Conservation (phyloP, 2,888 invertebrate species). For the Pyrocoelia pectoralis region DNA sequence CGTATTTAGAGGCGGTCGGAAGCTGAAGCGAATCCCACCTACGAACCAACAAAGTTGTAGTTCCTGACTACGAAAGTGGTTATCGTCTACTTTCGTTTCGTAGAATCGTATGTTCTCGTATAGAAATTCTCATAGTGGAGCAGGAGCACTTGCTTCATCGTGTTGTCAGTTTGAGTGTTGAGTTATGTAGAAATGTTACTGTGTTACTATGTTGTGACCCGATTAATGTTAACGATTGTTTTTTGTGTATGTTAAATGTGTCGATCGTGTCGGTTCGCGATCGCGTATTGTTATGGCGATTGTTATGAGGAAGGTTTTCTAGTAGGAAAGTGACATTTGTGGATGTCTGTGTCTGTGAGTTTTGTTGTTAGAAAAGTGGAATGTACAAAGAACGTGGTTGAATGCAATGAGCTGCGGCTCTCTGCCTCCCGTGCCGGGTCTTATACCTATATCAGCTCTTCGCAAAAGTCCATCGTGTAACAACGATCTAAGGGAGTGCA, state of each 20-base stretch:
- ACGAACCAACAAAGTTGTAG: conserved; percentile 52
- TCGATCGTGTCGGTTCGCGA: conserved; percentile 5
- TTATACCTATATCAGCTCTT: conserved; percentile 58
- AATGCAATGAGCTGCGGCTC: conserved; percentile 56
- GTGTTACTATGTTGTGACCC: conserved; percentile 39
- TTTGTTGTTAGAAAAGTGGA: conserved; percentile 14
- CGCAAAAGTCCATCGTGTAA: conserved; percentile 48
- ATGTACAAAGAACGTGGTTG: conserved; percentile 41
- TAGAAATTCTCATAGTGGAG: conserved; percentile 53
- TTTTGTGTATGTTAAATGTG: conserved; percentile 4
- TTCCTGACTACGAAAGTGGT: conserved; percentile 45
- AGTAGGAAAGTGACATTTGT: background rate
- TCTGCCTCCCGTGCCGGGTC: conserved; percentile 58
- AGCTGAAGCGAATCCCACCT: conserved; percentile 43
- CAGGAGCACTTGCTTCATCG: conserved; percentile 51
- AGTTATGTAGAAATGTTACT: conserved; percentile 41
- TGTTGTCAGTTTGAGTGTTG: conserved; percentile 44
- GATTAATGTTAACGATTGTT: conserved; percentile 11
- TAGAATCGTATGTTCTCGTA: conserved; percentile 46
- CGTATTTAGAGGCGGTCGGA: conserved; percentile 47
- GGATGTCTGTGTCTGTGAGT: background rate
- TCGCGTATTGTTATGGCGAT: conserved; percentile 12
- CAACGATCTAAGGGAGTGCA: conserved; percentile 48
- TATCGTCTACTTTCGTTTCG: conserved; percentile 19
- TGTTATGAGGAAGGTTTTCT: too few species aligned